These are phyloP conservation scores for Clupea harengus DNA, from an alignment of 2,113 vertebrate species.

Conservation along the genomic window DNA sequence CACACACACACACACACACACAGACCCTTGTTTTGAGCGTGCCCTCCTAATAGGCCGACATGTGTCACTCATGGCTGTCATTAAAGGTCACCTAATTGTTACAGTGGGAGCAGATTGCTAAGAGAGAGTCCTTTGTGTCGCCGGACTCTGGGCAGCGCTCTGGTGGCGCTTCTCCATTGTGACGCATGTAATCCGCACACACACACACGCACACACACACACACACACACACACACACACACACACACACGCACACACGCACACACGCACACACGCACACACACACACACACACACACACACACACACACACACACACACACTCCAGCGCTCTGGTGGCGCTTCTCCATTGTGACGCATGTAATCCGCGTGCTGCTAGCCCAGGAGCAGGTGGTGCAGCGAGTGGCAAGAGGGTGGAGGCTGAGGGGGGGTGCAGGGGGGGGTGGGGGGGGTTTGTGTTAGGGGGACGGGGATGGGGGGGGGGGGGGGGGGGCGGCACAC, in stretches of 20 bases:
- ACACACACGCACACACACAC: too few relatives aligned
- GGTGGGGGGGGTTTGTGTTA: neutral
- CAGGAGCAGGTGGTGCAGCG: constrained; percentile 73
- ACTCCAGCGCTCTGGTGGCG: constrained; percentile 28
- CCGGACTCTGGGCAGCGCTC: constrained; percentile 18
- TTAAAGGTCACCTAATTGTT: neutral
- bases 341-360: constrained; percentile 70
- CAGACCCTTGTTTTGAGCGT: neutral
- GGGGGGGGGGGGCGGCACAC: neutral
- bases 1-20: neutral
- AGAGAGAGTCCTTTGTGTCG: neutral
- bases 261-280: too few relatives aligned
- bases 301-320: too few relatives aligned
- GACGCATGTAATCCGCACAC: constrained; percentile 59
- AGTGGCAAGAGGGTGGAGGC: constrained; percentile 63
- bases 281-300: too few relatives aligned
- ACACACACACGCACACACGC: too few relatives aligned
- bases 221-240: too few relatives aligned
- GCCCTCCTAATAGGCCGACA: constrained; percentile 4
- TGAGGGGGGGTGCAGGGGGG: constrained; percentile 48
- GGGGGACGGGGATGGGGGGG: too few relatives aligned
- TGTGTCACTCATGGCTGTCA: neutral
- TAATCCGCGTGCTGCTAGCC: constrained; percentile 75
- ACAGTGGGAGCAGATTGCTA: neutral
- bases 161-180: constrained; percentile 69